Evolutionary conservation across 2,888 invertebrate species (phyloP), one percentile per base, ranked within the genome.

Genomic region (Pasiphila rectangulata): DNA sequence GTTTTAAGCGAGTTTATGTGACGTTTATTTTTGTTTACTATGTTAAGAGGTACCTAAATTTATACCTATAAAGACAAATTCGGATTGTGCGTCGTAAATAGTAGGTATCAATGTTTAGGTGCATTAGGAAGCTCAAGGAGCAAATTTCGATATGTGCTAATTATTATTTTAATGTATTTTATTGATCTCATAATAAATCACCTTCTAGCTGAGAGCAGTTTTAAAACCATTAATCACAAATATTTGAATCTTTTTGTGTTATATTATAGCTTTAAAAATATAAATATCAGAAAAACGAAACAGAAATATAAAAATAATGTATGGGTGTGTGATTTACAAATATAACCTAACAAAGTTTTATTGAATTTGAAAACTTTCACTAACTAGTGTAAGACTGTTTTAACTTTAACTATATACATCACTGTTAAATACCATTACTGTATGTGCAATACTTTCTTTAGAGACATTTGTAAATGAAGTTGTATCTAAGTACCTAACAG

Each of bases 181-280:
- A 73, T 74, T 82, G 84, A 84, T 84, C 84, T 84, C 83, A 83
- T 74, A 60, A 61, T 49, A 32, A 46, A 63, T 59, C 55, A 69
- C 69, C 63, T 57, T 59, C n/a, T 59, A 60, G 63, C 66, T 56
- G 49, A 41, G 55, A 63, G 62, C 59, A 53, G 56, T 48, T 61
- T 59, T 30, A 44, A 41, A 45, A 51, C 39, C 63, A 60, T 61
- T 53, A 46, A 64, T 64, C 63, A 62, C 57, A 63, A 67, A 64
- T 61, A 60, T 69, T 66, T 64, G 66, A 13, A 43, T 51, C 38
- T 39, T 38, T 36, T 44, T 13, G 17, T 23, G 20, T 12, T n/a
- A n/a, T n/a, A n/a, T 32, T 24, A 46, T 54, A 58, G 44, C 42
- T 61, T 52, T 55, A 59, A 57, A 56, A 57, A 37, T 15, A 45